These are phyloP conservation scores for Bos indicus DNA, from an alignment of 2,113 vertebrate genomes.

Conservation along the genomic window DNA sequence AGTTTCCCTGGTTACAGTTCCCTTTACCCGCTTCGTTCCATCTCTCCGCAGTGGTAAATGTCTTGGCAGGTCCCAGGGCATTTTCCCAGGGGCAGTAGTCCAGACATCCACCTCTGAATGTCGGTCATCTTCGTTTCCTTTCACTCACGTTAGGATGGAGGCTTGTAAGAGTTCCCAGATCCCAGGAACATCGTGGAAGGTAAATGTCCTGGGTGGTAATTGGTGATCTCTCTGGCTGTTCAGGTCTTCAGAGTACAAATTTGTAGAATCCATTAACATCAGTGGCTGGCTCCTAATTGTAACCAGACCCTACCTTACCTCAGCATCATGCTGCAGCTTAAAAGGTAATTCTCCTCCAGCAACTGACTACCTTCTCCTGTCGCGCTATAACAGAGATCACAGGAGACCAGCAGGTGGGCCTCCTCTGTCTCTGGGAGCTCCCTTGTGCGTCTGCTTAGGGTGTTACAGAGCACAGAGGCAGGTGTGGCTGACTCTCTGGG, in stretches of 20 bases:
- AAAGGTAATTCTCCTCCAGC: not conserved
- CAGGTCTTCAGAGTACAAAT: conserved; percentile 13
- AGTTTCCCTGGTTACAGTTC: not conserved
- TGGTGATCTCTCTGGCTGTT: not conserved
- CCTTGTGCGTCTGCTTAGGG: not conserved
- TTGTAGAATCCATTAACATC: not conserved
- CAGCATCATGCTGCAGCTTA: not conserved
- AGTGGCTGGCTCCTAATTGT: not conserved
- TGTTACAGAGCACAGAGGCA: not conserved
- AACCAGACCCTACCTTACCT: conserved; percentile 26
- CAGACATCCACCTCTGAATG: not conserved
- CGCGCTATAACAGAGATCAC: not conserved
- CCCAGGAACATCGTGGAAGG: not conserved
- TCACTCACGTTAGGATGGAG: not conserved
- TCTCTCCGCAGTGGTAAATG: not conserved
- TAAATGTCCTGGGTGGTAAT: not conserved
- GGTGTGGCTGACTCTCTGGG: not conserved
- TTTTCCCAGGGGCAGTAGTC: not conserved
- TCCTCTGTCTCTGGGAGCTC: not conserved
- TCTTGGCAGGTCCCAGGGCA: not conserved
- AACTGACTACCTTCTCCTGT: not conserved
- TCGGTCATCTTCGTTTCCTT: not conserved
- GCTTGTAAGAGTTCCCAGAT: not conserved
- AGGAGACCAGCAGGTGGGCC: not conserved
- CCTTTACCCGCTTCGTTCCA: not conserved